phyloP scores from a whole-genome alignment of 2,888 invertebrate genomes.

The Pyrochroa serraticornis region DNA sequence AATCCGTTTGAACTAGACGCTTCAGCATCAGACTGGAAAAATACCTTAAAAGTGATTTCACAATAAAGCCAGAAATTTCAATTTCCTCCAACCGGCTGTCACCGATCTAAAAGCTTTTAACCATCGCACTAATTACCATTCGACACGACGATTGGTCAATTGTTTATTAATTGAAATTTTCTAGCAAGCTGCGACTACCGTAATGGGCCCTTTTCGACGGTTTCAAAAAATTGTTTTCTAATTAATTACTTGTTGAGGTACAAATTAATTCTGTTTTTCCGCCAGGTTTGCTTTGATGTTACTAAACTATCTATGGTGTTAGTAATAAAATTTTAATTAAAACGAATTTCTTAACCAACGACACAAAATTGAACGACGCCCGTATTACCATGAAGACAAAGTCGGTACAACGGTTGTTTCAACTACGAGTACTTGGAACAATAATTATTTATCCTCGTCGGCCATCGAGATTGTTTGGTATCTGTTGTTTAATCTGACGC shows the following conservation, averaged over 20 bases:
- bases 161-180: too few relatives aligned
- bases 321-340: constrained; percentile 12
- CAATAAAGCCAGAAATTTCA: too few relatives aligned
- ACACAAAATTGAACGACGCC: constrained; percentile 4
- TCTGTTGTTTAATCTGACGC: constrained; percentile 30
- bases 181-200: too few relatives aligned
- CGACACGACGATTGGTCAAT: too few relatives aligned
- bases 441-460: neutral
- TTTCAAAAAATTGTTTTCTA: constrained; percentile 9
- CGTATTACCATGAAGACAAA: neutral
- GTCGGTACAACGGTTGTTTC: neutral
- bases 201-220: too few relatives aligned
- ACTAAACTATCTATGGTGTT: constrained; percentile 13
- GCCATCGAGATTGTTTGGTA: neutral
- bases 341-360: constrained; percentile 15
- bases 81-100: too few relatives aligned
- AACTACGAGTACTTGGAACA: neutral
- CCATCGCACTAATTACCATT: too few relatives aligned
- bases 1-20: too few relatives aligned
- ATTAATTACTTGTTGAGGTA: constrained; percentile 12
- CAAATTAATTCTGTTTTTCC: neutral
- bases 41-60: too few relatives aligned
- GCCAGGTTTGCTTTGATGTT: constrained; percentile 11
- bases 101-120: too few relatives aligned
- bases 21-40: too few relatives aligned